Evolutionary conservation across 2,888 invertebrate genomes (phyloP).

Genomic region (Abrostola tripartita): DNA sequence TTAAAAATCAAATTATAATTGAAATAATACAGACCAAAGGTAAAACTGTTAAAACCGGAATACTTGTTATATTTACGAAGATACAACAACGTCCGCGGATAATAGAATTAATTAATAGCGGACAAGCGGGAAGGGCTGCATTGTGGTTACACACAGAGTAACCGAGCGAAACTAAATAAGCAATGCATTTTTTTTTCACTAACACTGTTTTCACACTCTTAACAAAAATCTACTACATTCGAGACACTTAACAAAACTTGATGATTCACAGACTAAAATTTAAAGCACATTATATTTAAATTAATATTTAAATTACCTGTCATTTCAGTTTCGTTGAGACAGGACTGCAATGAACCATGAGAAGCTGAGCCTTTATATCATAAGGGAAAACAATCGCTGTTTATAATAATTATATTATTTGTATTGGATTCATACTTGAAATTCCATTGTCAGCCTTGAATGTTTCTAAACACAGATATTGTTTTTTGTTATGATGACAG

Average conservation of each 20-base stretch:
- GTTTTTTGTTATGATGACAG: slow-evolving; percentile 29
- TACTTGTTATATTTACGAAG: slow-evolving; percentile 1
- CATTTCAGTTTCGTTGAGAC: slow-evolving; percentile 11
- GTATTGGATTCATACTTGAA: slow-evolving; percentile 16
- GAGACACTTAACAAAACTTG: neutral
- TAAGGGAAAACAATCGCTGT: slow-evolving; percentile 17
- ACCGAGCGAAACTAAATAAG: slow-evolving; percentile 32
- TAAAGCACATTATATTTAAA: neutral
- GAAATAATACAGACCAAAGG: neutral
- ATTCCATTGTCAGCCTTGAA: slow-evolving; percentile 34
- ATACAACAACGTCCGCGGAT: slow-evolving; percentile 22
- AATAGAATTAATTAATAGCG: slow-evolving; percentile 42
- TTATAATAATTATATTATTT: slow-evolving; percentile 33
- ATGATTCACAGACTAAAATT: neutral
- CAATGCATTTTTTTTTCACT: slow-evolving; percentile 1
- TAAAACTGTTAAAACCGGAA: slow-evolving; percentile 6
- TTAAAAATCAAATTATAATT: neutral
- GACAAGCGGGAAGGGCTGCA: slow-evolving; percentile 26
- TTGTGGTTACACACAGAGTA: slow-evolving; percentile 26
- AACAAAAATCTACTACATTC: neutral
- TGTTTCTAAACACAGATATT: slow-evolving; percentile 39
- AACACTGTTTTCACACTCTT: slow-evolving; percentile 1
- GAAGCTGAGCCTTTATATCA: slow-evolving; percentile 25
- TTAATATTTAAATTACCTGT: neutral
- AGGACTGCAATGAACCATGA: slow-evolving; percentile 7